These are phyloP conservation scores for Erebia ligea DNA, from an alignment of 2,888 invertebrate species.

Conservation along the genomic window DNA sequence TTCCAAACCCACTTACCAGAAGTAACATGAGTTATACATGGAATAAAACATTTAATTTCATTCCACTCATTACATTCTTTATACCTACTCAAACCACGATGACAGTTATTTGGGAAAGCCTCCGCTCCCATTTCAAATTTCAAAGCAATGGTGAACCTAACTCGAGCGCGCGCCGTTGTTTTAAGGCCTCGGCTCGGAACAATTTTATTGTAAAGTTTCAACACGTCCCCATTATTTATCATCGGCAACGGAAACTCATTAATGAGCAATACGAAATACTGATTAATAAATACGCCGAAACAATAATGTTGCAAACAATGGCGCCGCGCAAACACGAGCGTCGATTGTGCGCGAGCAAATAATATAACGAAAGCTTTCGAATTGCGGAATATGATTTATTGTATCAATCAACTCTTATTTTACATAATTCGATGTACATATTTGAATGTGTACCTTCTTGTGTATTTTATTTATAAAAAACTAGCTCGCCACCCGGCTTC, in stretches of 20 bases:
- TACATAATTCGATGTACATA: neutral
- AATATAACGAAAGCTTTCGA: neutral
- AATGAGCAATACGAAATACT: constrained; percentile 29
- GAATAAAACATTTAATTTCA: too few species aligned
- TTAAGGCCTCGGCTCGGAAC: constrained; percentile 31
- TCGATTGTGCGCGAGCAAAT: neutral
- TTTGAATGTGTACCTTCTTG: neutral
- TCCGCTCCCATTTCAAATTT: neutral
- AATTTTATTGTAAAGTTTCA: constrained; percentile 41
- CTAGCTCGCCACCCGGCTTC: too few species aligned
- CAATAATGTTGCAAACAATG: constrained; percentile 24
- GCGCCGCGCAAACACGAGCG: constrained; percentile 3
- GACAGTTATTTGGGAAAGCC: neutral
- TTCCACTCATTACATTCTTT: too few species aligned
- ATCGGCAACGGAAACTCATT: constrained; percentile 34
- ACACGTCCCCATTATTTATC: constrained; percentile 40
- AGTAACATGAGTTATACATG: too few species aligned
- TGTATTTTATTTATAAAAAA: neutral
- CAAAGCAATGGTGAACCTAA: neutral
- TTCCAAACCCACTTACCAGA: too few species aligned
- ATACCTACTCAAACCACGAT: neutral
- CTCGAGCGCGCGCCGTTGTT: constrained; percentile 27
- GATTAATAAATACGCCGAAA: constrained; percentile 32
- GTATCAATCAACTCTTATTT: constrained; percentile 6
- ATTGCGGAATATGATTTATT: constrained; percentile 1